Evolutionary conservation across 2,113 vertebrate species (phyloP).

Genomic region (Cyphomyrus discorhynchus): DNA sequence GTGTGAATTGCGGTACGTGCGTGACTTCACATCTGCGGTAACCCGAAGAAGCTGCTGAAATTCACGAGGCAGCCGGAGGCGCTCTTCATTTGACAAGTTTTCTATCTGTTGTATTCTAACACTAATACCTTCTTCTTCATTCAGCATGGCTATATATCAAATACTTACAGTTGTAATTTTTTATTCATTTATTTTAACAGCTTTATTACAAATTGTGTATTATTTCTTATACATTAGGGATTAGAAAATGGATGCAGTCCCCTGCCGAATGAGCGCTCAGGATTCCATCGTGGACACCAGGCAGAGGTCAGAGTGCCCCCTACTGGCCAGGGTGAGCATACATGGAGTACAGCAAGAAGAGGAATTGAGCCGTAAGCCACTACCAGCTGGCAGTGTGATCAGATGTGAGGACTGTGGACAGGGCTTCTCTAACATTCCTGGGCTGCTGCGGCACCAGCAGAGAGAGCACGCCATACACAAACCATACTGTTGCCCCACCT

Average conservation of each 20-base stretch:
- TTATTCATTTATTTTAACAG: not conserved
- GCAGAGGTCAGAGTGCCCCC: slow-evolving; percentile 38
- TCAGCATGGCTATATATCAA: not conserved
- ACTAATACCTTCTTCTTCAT: not conserved
- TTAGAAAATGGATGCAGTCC: slow-evolving; percentile 52
- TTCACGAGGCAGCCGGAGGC: not conserved
- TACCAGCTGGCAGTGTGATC: not conserved
- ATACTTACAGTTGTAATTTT: not conserved
- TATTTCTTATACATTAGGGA: not conserved
- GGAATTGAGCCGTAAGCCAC: slow-evolving; percentile 4
- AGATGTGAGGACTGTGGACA: slow-evolving; percentile 44
- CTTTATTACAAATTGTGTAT: not conserved
- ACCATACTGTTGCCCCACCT: slow-evolving; percentile 48
- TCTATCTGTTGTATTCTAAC: not conserved
- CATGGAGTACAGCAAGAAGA: slow-evolving; percentile 39
- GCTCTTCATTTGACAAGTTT: not conserved
- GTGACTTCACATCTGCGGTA: not conserved
- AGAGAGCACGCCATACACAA: slow-evolving; percentile 42
- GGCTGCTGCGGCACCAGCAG: slow-evolving; percentile 46
- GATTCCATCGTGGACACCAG: slow-evolving; percentile 39
- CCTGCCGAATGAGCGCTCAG: slow-evolving; percentile 27
- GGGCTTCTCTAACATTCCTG: slow-evolving; percentile 30
- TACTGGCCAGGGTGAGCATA: slow-evolving; percentile 52
- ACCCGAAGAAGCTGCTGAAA: not conserved
- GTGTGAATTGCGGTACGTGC: not conserved